Percentiles rank a stretch among this genome's conserved stretches.
Evolutionary conservation across 2,797 vertebrate species (phyloP).

Genomic region (Clamator glandarius): DNA sequence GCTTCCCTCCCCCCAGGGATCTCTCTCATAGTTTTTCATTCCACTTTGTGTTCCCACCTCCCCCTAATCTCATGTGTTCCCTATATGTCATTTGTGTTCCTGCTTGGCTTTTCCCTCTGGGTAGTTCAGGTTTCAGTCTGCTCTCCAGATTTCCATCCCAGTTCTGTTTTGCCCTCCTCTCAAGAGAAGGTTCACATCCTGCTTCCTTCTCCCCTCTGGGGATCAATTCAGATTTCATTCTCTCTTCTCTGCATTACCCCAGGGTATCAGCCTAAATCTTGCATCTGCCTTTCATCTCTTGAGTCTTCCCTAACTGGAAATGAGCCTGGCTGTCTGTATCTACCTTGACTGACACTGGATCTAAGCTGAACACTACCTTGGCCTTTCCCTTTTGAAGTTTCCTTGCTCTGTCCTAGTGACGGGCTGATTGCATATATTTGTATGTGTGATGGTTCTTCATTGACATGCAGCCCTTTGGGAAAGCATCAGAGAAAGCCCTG

Average conservation of each 20-base stretch:
- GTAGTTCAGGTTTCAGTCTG: slow-evolving; percentile 59
- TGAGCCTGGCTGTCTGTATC: neutral
- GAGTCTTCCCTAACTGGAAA: slow-evolving; percentile 32
- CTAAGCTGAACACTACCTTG: slow-evolving; percentile 3
- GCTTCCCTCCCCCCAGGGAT: slow-evolving; percentile 61
- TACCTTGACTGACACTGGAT: slow-evolving; percentile 23
- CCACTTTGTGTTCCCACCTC: slow-evolving; percentile 43
- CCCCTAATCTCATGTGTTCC: slow-evolving; percentile 48
- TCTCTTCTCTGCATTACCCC: slow-evolving; percentile 13
- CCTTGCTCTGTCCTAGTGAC: slow-evolving; percentile 35
- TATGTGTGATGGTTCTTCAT: slow-evolving; percentile 41
- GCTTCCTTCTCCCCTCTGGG: slow-evolving; percentile 54
- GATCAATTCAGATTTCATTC: slow-evolving; percentile 44
- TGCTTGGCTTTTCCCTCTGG: slow-evolving; percentile 38
- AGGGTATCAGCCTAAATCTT: slow-evolving; percentile 29
- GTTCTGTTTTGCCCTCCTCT: slow-evolving; percentile 47
- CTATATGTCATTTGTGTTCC: slow-evolving; percentile 56
- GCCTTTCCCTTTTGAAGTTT: slow-evolving; percentile 69
- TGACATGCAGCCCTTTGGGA: slow-evolving; percentile 61
- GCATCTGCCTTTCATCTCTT: slow-evolving; percentile 66
- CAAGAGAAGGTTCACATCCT: slow-evolving; percentile 46
- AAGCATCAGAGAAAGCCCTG: slow-evolving; percentile 63
- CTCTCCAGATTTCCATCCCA: slow-evolving; percentile 63
- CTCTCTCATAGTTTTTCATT: slow-evolving; percentile 44
- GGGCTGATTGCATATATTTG: slow-evolving; percentile 66